phyloP scores from a whole-genome alignment of 2,113 vertebrate species.

The Gopherus flavomarginatus region DNA sequence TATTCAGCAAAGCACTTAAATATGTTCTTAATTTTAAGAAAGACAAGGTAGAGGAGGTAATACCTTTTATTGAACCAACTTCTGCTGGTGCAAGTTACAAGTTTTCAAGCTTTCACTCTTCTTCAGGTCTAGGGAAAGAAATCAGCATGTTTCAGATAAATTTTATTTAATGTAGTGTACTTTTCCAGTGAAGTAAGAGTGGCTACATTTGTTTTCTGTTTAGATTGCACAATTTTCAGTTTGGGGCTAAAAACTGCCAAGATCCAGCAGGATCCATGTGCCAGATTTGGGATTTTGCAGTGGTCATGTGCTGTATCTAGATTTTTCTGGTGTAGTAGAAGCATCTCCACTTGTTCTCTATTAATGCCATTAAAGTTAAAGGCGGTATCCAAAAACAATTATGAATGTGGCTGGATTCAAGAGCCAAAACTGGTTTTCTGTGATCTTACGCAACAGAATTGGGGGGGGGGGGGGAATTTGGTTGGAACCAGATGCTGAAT shows the following conservation, averaged over 20 bases:
- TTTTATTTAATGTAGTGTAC: not conserved
- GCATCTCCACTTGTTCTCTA: not conserved
- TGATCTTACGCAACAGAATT: not conserved
- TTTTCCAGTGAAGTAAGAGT: not conserved
- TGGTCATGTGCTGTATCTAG: not conserved
- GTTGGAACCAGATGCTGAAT: too few relatives aligned
- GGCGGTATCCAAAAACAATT: not conserved
- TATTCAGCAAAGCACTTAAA: not conserved
- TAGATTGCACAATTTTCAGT: not conserved
- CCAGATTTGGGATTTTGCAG: not conserved
- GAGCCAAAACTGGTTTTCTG: not conserved
- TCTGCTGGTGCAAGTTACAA: not conserved
- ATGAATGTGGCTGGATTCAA: not conserved
- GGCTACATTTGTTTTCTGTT: not conserved
- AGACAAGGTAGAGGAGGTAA: not conserved
- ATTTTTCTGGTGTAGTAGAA: not conserved
- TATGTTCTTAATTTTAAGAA: not conserved
- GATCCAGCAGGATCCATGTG: not conserved
- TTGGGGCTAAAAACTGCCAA: not conserved
- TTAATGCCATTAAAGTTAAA: not conserved
- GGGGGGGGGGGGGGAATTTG: too few relatives aligned
- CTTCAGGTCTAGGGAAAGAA: not conserved
- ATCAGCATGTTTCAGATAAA: not conserved
- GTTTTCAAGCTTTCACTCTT: not conserved
- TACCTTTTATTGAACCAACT: not conserved